Conservation (phyloP, 2,797 vertebrate genomes). For the Anguilla obscura region DNA sequence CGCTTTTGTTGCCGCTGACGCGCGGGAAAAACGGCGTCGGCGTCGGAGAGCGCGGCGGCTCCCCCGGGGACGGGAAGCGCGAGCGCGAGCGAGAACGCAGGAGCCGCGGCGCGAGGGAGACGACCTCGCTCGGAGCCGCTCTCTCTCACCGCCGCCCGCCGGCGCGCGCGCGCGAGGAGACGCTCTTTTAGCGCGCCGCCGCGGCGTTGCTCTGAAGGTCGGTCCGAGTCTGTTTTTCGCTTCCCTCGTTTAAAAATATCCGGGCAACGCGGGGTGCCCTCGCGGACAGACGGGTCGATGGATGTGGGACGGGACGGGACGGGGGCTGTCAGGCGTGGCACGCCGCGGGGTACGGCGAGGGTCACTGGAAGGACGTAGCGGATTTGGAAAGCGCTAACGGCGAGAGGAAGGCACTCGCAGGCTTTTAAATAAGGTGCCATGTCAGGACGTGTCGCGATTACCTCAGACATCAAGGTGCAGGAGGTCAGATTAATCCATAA, state of each 20-base stretch:
- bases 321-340: not conserved
- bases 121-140: not conserved
- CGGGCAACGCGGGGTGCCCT: constrained; percentile 2
- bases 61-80: not conserved
- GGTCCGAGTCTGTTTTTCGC: not conserved
- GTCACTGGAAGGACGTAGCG: not conserved
- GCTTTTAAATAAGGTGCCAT: not conserved
- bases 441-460: not conserved
- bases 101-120: not conserved
- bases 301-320: not conserved
- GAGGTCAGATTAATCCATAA: not conserved
- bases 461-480: not conserved
- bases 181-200: not conserved
- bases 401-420: not conserved
- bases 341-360: not conserved
- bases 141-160: constrained; percentile 23
- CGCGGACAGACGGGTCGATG: not conserved
- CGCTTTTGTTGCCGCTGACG: constrained; percentile 47
- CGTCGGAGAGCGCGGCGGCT: constrained; percentile 1
- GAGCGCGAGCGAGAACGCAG: not conserved
- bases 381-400: not conserved
- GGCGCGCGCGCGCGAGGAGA: too few relatives aligned
- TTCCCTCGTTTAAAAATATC: not conserved
- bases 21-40: constrained; percentile 43
- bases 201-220: constrained; percentile 14